Base-by-base conservation (phyloP, 2,113 vertebrate genomes). In the Pontoporia blainvillei region DNA sequence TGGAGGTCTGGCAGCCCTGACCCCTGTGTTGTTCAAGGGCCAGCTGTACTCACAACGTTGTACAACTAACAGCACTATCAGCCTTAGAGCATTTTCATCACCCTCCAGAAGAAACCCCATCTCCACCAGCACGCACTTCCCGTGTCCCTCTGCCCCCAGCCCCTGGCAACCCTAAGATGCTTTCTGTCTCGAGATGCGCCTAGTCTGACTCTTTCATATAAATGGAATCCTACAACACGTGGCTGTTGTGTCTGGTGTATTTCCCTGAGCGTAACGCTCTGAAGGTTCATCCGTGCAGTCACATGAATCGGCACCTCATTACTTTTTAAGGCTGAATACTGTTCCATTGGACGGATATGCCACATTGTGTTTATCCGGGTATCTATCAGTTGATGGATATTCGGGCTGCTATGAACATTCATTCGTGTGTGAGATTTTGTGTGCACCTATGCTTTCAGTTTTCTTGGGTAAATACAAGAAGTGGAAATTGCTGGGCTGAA, bases 371-470 rank as follows among this genome's bases (percentile, higher is more conserved):
- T 4, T 34, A 25, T 10, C 31, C 12, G 15, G 46, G 3, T 23
- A 49, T 46, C 41, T 23, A 49, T 46, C 41, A 20, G 23, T 0
- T 36, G 57, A 64, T 29, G 57, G 41, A 18, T 14, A 6, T 64
- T 29, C 29, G 57, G 41, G 57, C 41, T 0, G 2, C 21, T 46
- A 13, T 18, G 14, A 36, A 49, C 23, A n/a, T 12, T 12, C 31
- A 46, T 20, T 8, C 0, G 4, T n/a, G 41, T 23, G 8, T 2
- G 71, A 36, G 23, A 36, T 62, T 89, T 20, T 20, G 31, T 62
- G 23, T 13, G 57, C 57, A 13, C 8, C 0, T 34, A 4, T 0
- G 3, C 46, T 41, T 44, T 15, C 25, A 5, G 29, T 41, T 69
- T 41, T 57, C 27, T 54, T 34, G 73, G 34, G 27, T 41, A 27